Percentiles rank a stretch among this genome's conserved stretches.
Conservation (phyloP, 2,113 vertebrate species). For the Isurus oxyrinchus region DNA sequence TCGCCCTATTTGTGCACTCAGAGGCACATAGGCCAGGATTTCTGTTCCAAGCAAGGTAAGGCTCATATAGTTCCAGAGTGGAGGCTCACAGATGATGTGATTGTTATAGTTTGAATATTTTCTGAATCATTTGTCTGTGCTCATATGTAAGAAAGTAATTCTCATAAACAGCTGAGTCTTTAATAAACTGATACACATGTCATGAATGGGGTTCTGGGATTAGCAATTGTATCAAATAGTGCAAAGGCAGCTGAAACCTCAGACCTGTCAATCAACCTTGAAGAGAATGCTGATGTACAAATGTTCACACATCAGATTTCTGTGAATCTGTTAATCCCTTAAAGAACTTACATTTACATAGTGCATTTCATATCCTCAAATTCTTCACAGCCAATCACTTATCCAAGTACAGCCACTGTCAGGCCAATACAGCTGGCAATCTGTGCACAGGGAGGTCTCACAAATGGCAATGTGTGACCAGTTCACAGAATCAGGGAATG, state of each 20-base stretch:
- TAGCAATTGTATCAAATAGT: neutral
- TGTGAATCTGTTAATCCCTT: neutral
- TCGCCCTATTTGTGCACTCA: neutral
- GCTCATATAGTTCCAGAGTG: neutral
- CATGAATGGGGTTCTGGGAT: neutral
- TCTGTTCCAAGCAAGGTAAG: neutral
- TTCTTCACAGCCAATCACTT: neutral
- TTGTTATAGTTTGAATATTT: neutral
- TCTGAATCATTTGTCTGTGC: neutral
- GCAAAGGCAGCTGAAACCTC: neutral
- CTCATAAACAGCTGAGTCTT: neutral
- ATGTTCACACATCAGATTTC: neutral
- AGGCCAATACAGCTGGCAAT: neutral
- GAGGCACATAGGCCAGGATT: neutral
- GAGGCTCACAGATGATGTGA: neutral
- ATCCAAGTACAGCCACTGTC: neutral
- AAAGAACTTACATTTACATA: neutral
- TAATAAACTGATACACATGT: neutral
- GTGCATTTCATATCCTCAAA: neutral
- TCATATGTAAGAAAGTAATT: neutral
- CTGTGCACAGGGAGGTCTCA: neutral
- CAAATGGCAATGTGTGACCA: neutral
- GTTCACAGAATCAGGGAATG: neutral
- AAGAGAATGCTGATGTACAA: neutral
- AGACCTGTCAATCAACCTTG: neutral